A percentile compares a stretch with the other conserved stretches of the same genome.
Conservation (phyloP, 2,888 invertebrate species). For the Oscheius sp. region DNA sequence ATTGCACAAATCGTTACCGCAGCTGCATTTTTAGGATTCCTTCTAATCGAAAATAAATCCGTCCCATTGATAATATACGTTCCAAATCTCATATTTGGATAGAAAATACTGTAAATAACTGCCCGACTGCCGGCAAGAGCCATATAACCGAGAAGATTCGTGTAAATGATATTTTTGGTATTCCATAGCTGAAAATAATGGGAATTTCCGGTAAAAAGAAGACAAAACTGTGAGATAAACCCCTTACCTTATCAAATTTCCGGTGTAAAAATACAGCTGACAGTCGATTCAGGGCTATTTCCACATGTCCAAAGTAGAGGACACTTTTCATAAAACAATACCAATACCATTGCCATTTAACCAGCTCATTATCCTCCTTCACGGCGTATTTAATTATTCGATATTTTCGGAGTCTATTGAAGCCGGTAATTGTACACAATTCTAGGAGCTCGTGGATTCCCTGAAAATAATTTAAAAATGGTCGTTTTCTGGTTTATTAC, state of each 20-base stretch:
- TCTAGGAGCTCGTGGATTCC: slow-evolving; percentile 14
- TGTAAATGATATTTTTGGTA: not conserved
- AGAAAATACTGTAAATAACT: not conserved
- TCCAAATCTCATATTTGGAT: not conserved
- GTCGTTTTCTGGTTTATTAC: not conserved
- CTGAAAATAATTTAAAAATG: not conserved
- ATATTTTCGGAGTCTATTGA: slow-evolving; percentile 13
- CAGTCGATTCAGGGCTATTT: not conserved
- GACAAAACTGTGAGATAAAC: too few relatives aligned
- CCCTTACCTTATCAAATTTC: not conserved
- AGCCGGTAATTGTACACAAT: not conserved
- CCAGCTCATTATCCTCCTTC: not conserved
- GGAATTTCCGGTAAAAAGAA: too few relatives aligned
- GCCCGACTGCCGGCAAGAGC: not conserved
- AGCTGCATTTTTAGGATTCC: too few relatives aligned
- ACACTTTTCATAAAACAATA: slow-evolving; percentile 1
- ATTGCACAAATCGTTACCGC: too few relatives aligned
- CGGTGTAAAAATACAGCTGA: not conserved
- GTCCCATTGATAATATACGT: not conserved
- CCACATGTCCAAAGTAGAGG: not conserved
- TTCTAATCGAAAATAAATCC: not conserved
- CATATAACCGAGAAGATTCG: not conserved
- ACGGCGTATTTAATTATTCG: not conserved
- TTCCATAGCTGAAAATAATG: slow-evolving; percentile 2
- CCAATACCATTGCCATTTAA: slow-evolving; percentile 3